A percentile compares a stretch with the other conserved stretches of the same genome.
Evolutionary conservation across 1,140 invertebrate genomes (phyloP).

Genomic region (Myzus persicae): DNA sequence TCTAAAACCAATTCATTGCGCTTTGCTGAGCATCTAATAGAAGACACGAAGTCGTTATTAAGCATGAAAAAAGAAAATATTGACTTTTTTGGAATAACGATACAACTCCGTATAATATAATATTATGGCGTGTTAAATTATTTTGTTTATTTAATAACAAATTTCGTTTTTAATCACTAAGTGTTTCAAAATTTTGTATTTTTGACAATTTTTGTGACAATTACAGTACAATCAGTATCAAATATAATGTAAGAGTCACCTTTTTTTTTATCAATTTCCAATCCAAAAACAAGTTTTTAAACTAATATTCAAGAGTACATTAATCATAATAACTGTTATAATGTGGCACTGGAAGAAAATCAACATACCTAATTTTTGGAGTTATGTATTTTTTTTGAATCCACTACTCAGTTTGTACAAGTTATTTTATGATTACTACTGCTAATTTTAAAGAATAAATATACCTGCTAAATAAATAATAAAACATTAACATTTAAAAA

Average conservation of each 20-base stretch:
- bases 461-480: not conserved
- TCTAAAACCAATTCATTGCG: not conserved
- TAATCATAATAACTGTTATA: not conserved
- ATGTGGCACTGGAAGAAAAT: not conserved
- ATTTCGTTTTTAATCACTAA: not conserved
- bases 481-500: not conserved
- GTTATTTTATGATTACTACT: conserved; percentile 2
- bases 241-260: no score
- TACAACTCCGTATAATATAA: not conserved
- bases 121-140: not conserved
- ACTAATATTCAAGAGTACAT: not conserved
- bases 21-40: conserved; percentile 60
- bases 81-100: not conserved
- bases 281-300: not conserved
- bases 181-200: no score
- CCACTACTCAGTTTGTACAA: not conserved
- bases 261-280: not conserved
- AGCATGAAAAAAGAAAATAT: not conserved
- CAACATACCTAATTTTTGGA: not conserved
- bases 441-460: not conserved
- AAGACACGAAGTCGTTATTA: not conserved
- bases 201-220: no score
- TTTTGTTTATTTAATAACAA: not conserved
- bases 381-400: not conserved
- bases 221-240: no score